Percentiles rank a stretch among this genome's conserved stretches.
phyloP scores from a whole-genome alignment of 92 coral and sea anemone species.

The Palythoa grandis region DNA sequence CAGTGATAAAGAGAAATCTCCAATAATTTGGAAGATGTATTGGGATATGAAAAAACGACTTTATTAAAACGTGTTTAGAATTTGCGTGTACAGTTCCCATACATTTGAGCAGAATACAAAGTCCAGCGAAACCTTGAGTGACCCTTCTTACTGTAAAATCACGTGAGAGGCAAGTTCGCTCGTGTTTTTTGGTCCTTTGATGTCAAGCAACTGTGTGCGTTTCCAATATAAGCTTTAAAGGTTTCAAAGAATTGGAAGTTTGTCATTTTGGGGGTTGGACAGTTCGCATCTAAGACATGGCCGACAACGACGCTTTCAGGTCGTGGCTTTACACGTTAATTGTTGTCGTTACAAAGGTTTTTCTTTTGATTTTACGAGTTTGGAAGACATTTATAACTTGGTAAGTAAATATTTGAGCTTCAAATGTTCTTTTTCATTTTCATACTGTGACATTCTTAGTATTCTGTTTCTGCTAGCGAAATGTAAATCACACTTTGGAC shows the following conservation, averaged over 20 bases:
- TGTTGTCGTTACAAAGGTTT: conserved; percentile 35
- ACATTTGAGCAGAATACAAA: not conserved
- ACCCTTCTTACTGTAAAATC: not conserved
- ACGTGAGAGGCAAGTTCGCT: not conserved
- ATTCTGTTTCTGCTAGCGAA: no score
- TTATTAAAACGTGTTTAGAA: not conserved
- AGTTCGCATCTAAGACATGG: not conserved
- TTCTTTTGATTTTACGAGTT: conserved; percentile 7
- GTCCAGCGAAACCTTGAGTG: not conserved
- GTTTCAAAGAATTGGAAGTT: no score
- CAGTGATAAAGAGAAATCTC: not conserved
- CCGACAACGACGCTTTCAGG: conserved; percentile 21
- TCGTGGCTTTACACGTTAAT: conserved; percentile 21
- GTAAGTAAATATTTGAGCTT: not conserved
- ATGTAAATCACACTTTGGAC: no score
- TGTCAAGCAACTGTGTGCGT: not conserved
- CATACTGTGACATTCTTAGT: no score
- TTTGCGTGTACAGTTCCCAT: not conserved
- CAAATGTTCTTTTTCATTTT: not conserved
- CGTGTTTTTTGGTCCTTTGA: not conserved
- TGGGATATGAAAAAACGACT: not conserved
- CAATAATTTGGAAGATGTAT: not conserved
- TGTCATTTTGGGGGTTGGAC: not conserved
- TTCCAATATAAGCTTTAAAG: not conserved
- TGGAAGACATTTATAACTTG: conserved; percentile 39